These are phyloP conservation scores for Drosophila conformis DNA, from an alignment of 2,888 invertebrate species.

Conservation along the genomic window DNA sequence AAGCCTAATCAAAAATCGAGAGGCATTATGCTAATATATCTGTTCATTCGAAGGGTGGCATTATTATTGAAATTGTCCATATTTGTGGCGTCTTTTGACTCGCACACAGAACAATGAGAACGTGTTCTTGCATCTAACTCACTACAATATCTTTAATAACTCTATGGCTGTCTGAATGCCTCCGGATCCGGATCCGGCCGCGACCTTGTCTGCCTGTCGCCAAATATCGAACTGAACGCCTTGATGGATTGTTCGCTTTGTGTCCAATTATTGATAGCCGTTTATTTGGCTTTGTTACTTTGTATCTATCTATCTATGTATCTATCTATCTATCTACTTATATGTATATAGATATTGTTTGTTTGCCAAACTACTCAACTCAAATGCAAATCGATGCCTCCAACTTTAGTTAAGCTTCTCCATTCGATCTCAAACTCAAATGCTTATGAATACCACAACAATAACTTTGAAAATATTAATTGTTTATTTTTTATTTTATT, in stretches of 20 bases:
- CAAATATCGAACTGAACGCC: conserved; percentile 11
- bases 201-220: conserved; percentile 3
- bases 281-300: conserved; percentile 9
- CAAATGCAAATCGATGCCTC: conserved; percentile 48
- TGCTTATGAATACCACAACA: conserved; percentile 17
- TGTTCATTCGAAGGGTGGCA: conserved; percentile 33
- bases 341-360: conserved; percentile 13
- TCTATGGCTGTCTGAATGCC: neutral
- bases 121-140: conserved; percentile 58
- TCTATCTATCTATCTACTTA: neutral
- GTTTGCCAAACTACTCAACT: conserved; percentile 25
- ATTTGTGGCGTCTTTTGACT: conserved; percentile 19
- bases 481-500: neutral
- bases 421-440: conserved; percentile 7
- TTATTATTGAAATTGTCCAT: conserved; percentile 53
- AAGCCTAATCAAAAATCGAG: conserved; percentile 16
- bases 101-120: conserved; percentile 66
- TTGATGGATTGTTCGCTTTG: conserved; percentile 56
- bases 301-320: neutral
- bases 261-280: conserved; percentile 19
- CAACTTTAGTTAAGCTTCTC: conserved; percentile 34
- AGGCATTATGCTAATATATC: conserved; percentile 48
- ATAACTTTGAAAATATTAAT: conserved; percentile 21
- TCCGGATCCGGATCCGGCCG: neutral
- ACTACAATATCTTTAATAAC: neutral